Conservation (phyloP, 2,888 invertebrate genomes). For the Eupithecia inturbata region DNA sequence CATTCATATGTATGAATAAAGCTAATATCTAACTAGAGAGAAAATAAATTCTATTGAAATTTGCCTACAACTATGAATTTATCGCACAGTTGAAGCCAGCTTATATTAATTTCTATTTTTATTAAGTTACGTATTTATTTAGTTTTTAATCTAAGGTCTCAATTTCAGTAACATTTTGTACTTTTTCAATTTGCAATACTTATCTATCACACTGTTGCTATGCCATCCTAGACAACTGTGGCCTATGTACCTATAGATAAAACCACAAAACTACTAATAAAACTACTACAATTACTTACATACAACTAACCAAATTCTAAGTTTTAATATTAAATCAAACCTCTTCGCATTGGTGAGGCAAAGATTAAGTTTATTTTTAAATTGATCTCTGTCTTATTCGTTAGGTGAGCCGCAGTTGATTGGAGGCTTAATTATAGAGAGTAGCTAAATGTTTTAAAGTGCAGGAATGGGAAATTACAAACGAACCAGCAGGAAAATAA, state of each 20-base stretch:
- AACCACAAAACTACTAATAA: not conserved
- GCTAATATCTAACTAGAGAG: not conserved
- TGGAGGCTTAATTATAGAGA: conserved; percentile 36
- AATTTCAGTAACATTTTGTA: conserved; percentile 53
- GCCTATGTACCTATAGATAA: not conserved
- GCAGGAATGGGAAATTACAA: conserved; percentile 72
- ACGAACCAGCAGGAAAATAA: conserved; percentile 78
- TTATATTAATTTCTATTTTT: conserved; percentile 7
- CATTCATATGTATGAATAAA: not conserved
- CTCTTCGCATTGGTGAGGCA: not conserved
- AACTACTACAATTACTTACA: not conserved
- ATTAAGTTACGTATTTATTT: conserved; percentile 52
- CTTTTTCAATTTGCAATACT: conserved; percentile 38
- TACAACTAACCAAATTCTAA: not conserved
- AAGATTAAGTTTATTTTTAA: not conserved
- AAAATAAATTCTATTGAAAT: not conserved
- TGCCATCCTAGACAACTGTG: conserved; percentile 45
- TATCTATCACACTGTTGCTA: conserved; percentile 27
- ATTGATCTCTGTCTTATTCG: conserved; percentile 5
- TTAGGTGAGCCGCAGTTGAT: not conserved
- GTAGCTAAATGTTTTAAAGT: conserved; percentile 51
- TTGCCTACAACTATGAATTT: conserved; percentile 13
- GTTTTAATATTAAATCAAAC: not conserved
- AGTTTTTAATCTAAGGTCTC: conserved; percentile 57
- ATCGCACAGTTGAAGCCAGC: conserved; percentile 3